These are phyloP conservation scores for Piprites chloris DNA, from an alignment of 2,113 vertebrate genomes.

Conservation along the genomic window DNA sequence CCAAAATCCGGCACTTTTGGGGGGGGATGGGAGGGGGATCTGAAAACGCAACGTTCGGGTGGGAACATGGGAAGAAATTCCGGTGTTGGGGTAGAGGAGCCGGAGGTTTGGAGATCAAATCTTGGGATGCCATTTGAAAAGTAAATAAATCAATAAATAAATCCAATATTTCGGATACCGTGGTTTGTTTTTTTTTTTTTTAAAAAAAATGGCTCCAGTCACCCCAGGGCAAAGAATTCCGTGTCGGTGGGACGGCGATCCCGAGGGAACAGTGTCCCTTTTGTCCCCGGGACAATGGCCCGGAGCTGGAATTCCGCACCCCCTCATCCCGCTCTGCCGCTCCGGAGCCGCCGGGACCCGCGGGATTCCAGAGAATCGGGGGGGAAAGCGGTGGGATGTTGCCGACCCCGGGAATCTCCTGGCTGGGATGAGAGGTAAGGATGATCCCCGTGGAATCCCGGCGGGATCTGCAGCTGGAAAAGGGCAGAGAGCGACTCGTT, in stretches of 20 bases:
- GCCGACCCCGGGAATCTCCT: background rate
- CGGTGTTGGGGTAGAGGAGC: too few relatives aligned
- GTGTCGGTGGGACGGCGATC: background rate
- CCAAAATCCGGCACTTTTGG: too few relatives aligned
- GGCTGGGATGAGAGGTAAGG: background rate
- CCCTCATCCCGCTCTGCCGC: background rate
- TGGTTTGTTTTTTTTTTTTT: too few relatives aligned
- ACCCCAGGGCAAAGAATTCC: background rate
- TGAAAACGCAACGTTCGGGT: too few relatives aligned
- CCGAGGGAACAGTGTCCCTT: background rate
- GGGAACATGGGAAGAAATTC: too few relatives aligned
- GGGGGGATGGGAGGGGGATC: too few relatives aligned
- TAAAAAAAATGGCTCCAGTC: background rate
- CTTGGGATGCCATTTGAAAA: too few relatives aligned
- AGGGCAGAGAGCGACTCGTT: fast-evolving
- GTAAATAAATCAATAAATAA: too few relatives aligned
- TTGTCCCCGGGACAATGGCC: background rate
- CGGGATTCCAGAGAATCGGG: background rate
- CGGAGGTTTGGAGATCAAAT: too few relatives aligned
- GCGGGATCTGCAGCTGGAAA: fast-evolving
- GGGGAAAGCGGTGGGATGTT: background rate
- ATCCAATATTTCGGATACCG: fast-evolving
- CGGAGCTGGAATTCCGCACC: slow-evolving; percentile 30
- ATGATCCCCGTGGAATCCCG: background rate
- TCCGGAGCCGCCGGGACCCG: background rate